A percentile compares a stretch with the other conserved stretches of the same genome.
Conservation (phyloP, 2,888 invertebrate genomes). For the Lissonota sp. region DNA sequence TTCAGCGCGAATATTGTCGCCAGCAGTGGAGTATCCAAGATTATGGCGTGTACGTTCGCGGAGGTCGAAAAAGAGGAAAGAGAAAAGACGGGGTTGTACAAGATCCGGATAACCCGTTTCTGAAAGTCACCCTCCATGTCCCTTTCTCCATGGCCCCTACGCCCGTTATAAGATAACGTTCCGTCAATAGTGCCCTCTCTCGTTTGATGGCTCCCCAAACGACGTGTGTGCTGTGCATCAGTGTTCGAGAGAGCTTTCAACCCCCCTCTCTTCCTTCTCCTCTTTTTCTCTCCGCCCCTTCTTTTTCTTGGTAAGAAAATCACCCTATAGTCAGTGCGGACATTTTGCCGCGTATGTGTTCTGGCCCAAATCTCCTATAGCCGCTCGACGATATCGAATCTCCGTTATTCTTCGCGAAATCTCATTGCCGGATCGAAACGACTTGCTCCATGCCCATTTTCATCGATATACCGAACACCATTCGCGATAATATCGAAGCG, state of each 20-base stretch:
- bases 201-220: slow-evolving; percentile 29
- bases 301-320: slow-evolving; percentile 26
- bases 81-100: slow-evolving; percentile 27
- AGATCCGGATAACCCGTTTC: slow-evolving; percentile 52
- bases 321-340: not conserved
- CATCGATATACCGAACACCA: not conserved
- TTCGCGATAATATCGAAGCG: slow-evolving; percentile 30
- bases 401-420: slow-evolving; percentile 56
- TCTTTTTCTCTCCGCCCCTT: no score
- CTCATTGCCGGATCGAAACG: slow-evolving; percentile 32
- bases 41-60: slow-evolving; percentile 29
- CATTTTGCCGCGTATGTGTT: no score
- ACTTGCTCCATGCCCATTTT: slow-evolving; percentile 2
- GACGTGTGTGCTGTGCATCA: slow-evolving; percentile 38
- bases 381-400: slow-evolving; percentile 56
- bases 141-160: slow-evolving; percentile 8
- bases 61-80: slow-evolving; percentile 3
- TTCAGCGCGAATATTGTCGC: slow-evolving; percentile 50
- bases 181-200: slow-evolving; percentile 57
- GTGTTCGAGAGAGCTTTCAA: slow-evolving; percentile 25
- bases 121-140: slow-evolving; percentile 12
- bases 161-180: slow-evolving; percentile 58
- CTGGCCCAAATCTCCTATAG: slow-evolving; percentile 32
- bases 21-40: slow-evolving; percentile 8
- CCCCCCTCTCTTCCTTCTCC: not conserved